Conservation (phyloP, 2,888 invertebrate species). For the Ischnus inquisitorius region DNA sequence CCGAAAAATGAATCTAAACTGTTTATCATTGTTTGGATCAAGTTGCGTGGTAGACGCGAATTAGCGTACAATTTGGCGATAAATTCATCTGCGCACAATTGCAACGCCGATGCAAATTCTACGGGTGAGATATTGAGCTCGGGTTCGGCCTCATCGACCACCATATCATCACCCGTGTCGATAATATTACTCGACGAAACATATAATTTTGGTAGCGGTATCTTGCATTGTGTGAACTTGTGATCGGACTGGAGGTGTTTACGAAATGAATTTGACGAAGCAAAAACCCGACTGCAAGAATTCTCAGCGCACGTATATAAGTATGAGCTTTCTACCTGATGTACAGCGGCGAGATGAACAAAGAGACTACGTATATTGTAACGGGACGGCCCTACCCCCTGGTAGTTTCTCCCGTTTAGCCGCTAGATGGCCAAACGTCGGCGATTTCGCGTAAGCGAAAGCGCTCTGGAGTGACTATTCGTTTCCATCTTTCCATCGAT, state of each 20-base stretch:
- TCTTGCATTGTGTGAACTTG: slow-evolving; percentile 28
- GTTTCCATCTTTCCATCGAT: no score
- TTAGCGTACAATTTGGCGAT: slow-evolving; percentile 33
- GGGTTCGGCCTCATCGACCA: slow-evolving; percentile 25
- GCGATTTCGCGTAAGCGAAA: no score
- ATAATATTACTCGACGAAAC: slow-evolving; percentile 19
- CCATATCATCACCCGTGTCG: neutral
- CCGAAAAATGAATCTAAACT: slow-evolving; percentile 24
- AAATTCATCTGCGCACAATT: slow-evolving; percentile 28
- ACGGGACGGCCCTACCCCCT: no score
- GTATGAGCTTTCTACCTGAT: slow-evolving; percentile 15
- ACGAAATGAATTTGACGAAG: slow-evolving; percentile 25
- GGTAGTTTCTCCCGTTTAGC: no score
- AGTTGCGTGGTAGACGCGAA: slow-evolving; percentile 31
- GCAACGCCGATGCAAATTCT: slow-evolving; percentile 31
- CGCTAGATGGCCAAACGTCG: no score
- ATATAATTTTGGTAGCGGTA: slow-evolving; percentile 8
- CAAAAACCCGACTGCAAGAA: slow-evolving; percentile 18
- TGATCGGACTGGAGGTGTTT: slow-evolving; percentile 32
- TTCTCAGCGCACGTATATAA: slow-evolving; percentile 43
- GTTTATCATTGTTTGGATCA: slow-evolving; percentile 37
- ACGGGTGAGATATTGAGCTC: slow-evolving; percentile 19
- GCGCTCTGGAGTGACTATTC: no score
- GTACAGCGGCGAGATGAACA: slow-evolving; percentile 25
- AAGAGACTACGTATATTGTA: slow-evolving; percentile 32